A percentile compares a stretch with the other conserved stretches of the same genome.
phyloP scores from a whole-genome alignment of 1,140 invertebrate genomes.

The Drosophila orosa region DNA sequence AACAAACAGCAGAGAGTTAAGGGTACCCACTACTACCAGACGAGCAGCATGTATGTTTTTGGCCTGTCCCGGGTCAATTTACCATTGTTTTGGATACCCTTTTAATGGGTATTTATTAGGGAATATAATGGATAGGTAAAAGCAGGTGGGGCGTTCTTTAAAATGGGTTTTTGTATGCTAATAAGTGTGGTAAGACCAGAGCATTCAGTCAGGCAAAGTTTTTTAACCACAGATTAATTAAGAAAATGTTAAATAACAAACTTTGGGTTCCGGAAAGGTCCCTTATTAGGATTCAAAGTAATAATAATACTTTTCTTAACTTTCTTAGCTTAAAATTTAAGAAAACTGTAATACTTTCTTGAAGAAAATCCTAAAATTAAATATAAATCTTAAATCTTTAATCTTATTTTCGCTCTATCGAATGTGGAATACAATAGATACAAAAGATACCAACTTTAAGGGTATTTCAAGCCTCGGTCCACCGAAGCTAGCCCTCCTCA shows the following conservation, averaged over 20 bases:
- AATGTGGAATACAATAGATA: not conserved
- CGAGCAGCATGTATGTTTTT: constrained; percentile 24
- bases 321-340: too few relatives aligned
- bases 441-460: not conserved
- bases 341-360: too few relatives aligned
- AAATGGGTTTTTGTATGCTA: not conserved
- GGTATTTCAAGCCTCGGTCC: constrained; percentile 2
- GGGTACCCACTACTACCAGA: constrained; percentile 36
- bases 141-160: not conserved
- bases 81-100: not conserved
- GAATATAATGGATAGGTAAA: not conserved
- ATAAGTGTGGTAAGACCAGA: not conserved
- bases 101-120: not conserved
- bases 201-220: too few relatives aligned
- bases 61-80: constrained; percentile 5
- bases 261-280: too few relatives aligned
- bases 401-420: not conserved
- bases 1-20: constrained; percentile 42
- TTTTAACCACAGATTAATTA: not conserved
- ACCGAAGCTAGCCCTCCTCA: not conserved
- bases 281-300: rapidly evolving
- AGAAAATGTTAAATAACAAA: not conserved
- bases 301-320: not conserved
- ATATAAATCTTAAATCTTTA: not conserved
- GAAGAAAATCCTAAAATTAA: too few relatives aligned